A percentile compares a stretch with the other conserved stretches of the same genome.
These are phyloP conservation scores for Tetramorium simillimum DNA, from an alignment of 1,140 invertebrate species.

Conservation along the genomic window DNA sequence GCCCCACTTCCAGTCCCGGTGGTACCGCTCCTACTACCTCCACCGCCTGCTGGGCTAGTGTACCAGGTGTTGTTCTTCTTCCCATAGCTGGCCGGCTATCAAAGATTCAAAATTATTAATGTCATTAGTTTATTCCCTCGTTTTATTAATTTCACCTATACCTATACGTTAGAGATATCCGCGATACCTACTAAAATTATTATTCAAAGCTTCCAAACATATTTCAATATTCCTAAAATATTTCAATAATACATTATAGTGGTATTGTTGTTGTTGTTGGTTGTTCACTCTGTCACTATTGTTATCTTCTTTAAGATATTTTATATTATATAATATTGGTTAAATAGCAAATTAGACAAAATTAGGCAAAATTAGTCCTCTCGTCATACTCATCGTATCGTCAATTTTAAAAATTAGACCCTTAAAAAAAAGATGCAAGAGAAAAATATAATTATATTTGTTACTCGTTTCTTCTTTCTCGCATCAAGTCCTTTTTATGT, in stretches of 20 bases:
- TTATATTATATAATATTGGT: neutral
- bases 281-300: no score
- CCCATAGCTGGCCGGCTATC: constrained; percentile 93
- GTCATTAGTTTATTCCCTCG: neutral
- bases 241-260: neutral
- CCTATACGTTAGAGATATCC: neutral
- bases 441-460: neutral
- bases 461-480: neutral
- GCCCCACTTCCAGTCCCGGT: constrained; percentile 85
- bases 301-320: neutral
- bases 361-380: neutral
- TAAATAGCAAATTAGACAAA: neutral
- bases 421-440: neutral
- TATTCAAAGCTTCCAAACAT: neutral
- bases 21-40: constrained; percentile 85
- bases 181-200: neutral
- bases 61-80: constrained; percentile 96
- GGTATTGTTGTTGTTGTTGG: no score
- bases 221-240: neutral
- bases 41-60: constrained; percentile 86
- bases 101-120: constrained; percentile 30
- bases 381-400: neutral
- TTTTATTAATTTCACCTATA: neutral
- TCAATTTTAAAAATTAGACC: neutral
- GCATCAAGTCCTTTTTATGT: neutral